Base-by-base conservation (phyloP, 2,797 vertebrate genomes). In the Agapornis canus region DNA sequence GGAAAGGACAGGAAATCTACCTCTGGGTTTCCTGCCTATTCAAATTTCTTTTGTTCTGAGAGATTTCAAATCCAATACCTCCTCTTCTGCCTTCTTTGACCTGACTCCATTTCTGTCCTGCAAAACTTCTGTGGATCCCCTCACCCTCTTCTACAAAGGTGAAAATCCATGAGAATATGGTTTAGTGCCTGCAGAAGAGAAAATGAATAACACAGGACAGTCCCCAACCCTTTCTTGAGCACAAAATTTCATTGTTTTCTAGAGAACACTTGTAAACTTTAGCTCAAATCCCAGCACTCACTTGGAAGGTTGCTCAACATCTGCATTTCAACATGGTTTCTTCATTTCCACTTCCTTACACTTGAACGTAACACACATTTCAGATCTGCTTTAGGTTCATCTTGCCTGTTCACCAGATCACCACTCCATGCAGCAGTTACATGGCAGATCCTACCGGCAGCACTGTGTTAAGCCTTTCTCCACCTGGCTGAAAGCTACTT, bases 201-300 rank as follows among this genome's bases (percentile, higher is more conserved):
- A 83, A 86, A 49, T 22, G 7, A 39, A n/a, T 73, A 71, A 37
- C 9, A 22, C 43, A 82, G 10, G 8, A 51, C 4, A 27, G 14
- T 22, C 5, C 10, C 10, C 12, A 63, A 19, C 8, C 1, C 39
- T 79, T 42, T 39, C 15, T 48, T 31, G 6, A 82, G 32, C 2
- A 54, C 7, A 5, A 65, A 32, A 1, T 4, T 2, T 14, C 0
- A 7, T 1, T 49, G 40, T 76, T 59, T 77, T 27, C 52, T n/a
- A 12, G 13, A 45, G 26, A 91, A 45, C 2, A 63, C n/a, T 61
- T 29, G 5, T 45, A 42, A 89, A 40, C n/a, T 79, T 69, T 45
- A 64, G 40, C 31, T 75, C 49, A 89, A 82, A 83, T 68, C 73
- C 61, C 75, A 92, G 82, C 29, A 49, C 49, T 26, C 60, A 60